These are phyloP conservation scores for Hirtodrosophila alboralis DNA, from an alignment of 2,888 invertebrate species.

Conservation along the genomic window DNA sequence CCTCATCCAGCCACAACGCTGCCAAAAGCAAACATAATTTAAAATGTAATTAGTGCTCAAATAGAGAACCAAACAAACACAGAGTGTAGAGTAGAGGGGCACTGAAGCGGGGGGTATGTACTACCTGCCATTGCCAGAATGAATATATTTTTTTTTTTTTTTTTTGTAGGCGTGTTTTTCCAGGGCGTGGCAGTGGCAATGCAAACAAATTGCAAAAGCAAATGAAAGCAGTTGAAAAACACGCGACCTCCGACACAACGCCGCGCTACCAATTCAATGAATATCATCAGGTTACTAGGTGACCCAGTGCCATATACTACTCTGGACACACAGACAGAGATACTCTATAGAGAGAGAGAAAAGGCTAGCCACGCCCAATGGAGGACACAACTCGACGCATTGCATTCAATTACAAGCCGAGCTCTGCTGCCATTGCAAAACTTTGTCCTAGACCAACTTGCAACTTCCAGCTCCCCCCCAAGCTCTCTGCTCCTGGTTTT, in stretches of 20 bases:
- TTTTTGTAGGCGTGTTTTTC: slow-evolving; percentile 9
- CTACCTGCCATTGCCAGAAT: not conserved
- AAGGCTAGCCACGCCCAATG: slow-evolving; percentile 31
- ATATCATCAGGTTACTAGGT: slow-evolving; percentile 81
- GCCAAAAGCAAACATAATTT: slow-evolving; percentile 80
- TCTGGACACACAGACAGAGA: slow-evolving; percentile 33
- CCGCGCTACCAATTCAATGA: slow-evolving; percentile 66
- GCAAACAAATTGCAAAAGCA: slow-evolving; percentile 65
- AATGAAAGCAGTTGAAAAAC: slow-evolving; percentile 56
- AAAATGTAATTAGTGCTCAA: slow-evolving; percentile 81
- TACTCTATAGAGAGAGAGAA: not conserved
- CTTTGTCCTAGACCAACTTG: slow-evolving; percentile 82
- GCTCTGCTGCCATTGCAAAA: slow-evolving; percentile 38
- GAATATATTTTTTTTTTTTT: slow-evolving; percentile 4
- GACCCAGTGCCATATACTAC: slow-evolving; percentile 76
- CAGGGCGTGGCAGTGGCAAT: slow-evolving; percentile 62
- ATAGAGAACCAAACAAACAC: slow-evolving; percentile 77
- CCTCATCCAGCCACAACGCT: slow-evolving; percentile 43
- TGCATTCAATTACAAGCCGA: slow-evolving; percentile 51
- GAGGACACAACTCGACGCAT: not conserved
- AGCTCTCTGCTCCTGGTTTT: slow-evolving; percentile 18
- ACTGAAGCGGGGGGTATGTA: slow-evolving; percentile 3
- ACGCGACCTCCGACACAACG: slow-evolving; percentile 14
- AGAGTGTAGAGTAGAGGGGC: not conserved
- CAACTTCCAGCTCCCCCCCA: slow-evolving; percentile 7